Percentiles rank a stretch among this genome's conserved stretches.
Conservation (phyloP, 1,140 invertebrate genomes). For the Phenacoccus solenopsis region DNA sequence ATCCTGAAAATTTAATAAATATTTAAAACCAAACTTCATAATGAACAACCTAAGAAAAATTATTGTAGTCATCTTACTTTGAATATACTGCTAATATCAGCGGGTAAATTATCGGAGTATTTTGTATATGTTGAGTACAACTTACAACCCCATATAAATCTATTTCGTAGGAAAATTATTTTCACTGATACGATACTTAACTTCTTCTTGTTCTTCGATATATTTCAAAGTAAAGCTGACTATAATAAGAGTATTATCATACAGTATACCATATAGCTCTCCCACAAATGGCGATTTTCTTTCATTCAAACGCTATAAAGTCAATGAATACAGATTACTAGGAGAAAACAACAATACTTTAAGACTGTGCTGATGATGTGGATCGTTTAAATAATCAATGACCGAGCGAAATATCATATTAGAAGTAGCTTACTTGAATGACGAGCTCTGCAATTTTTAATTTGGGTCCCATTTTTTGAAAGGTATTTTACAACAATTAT, state of each 20-base stretch:
- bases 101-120: background rate
- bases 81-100: background rate
- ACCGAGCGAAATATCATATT: background rate
- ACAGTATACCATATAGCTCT: background rate
- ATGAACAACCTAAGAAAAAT: background rate
- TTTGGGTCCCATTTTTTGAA: background rate
- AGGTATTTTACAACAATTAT: too few species aligned
- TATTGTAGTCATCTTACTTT: background rate
- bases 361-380: background rate
- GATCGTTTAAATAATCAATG: background rate
- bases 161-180: constrained; percentile 11
- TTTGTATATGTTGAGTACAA: background rate
- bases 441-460: background rate
- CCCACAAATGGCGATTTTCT: background rate
- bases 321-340: background rate
- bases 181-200: constrained; percentile 1
- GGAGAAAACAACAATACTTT: background rate
- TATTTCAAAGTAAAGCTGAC: constrained; percentile 5
- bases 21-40: background rate
- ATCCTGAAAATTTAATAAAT: background rate
- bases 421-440: background rate
- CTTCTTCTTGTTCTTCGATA: constrained; percentile 1
- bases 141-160: background rate
- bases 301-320: constrained; percentile 10
- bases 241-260: background rate